phyloP scores from a whole-genome alignment of 2,888 invertebrate species.

The Eupithecia pulchellata region DNA sequence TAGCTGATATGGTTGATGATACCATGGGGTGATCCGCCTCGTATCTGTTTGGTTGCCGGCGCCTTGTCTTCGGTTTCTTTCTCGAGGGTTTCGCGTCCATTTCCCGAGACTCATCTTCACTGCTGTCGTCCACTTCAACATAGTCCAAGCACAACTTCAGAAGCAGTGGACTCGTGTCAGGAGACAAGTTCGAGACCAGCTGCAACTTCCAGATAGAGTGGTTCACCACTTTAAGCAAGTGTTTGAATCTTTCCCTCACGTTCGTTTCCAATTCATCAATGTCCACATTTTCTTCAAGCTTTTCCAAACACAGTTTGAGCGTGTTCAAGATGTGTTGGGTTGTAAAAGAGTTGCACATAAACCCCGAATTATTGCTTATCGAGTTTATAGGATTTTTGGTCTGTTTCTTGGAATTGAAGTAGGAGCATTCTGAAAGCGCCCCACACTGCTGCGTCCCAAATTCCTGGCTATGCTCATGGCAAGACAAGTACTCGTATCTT shows the following conservation, averaged over 20 bases:
- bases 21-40: conserved; percentile 72
- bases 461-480: conserved; percentile 80
- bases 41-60: conserved; percentile 69
- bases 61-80: conserved; percentile 72
- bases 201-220: conserved; percentile 91
- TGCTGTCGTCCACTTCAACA: conserved; percentile 77
- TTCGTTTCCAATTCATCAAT: conserved; percentile 60
- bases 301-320: conserved; percentile 83
- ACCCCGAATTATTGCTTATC: conserved; percentile 72
- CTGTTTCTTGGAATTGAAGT: conserved; percentile 79
- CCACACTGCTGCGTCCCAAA: conserved; percentile 63
- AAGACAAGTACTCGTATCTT: conserved; percentile 86
- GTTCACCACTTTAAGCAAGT: conserved; percentile 80
- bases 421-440: conserved; percentile 79
- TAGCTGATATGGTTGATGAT: conserved; percentile 71
- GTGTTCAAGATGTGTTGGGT: conserved; percentile 85
- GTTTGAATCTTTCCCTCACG: conserved; percentile 62
- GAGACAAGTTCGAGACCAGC: conserved; percentile 86
- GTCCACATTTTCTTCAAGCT: conserved; percentile 68
- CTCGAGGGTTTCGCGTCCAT: conserved; percentile 64
- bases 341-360: conserved; percentile 86
- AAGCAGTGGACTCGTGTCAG: conserved; percentile 73
- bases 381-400: conserved; percentile 57
- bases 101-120: conserved; percentile 77
- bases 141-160: conserved; percentile 77